These are phyloP conservation scores for Drosophila sp. DNA, from an alignment of 1,140 invertebrate species.

Conservation along the genomic window DNA sequence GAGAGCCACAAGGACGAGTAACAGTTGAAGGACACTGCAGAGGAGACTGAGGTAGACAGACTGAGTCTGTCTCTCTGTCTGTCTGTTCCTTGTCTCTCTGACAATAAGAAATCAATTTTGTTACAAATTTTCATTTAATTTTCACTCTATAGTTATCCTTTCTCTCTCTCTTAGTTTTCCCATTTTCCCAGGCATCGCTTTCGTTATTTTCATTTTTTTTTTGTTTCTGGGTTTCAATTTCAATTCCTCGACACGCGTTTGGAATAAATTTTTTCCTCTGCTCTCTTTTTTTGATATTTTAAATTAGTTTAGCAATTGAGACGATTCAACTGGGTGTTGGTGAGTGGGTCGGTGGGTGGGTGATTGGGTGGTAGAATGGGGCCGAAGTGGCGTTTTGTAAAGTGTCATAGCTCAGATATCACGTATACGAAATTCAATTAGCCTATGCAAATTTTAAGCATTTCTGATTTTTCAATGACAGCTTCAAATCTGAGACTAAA, in stretches of 20 bases:
- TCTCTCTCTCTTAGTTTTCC: neutral
- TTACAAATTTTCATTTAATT: conserved; percentile 14
- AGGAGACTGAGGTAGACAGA: conserved; percentile 3
- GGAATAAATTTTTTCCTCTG: conserved; percentile 1
- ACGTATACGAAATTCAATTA: conserved; percentile 14
- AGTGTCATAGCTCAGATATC: conserved; percentile 7
- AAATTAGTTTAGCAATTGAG: conserved; percentile 25
- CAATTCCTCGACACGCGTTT: conserved; percentile 11
- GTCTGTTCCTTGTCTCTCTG: conserved; percentile 9
- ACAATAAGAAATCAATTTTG: conserved; percentile 16
- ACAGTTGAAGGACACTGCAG: conserved; percentile 8
- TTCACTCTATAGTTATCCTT: conserved; percentile 12
- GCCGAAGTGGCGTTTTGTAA: neutral
- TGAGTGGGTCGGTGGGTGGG: neutral
- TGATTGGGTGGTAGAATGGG: neutral
- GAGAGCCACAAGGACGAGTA: conserved; percentile 22
- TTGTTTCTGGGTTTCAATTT: conserved; percentile 9
- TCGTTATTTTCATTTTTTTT: too few species aligned
- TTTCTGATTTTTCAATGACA: conserved; percentile 9
- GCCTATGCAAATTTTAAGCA: conserved; percentile 11
- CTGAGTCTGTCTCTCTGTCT: conserved; percentile 15
- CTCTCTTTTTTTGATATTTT: conserved; percentile 5
- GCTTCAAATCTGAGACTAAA: neutral
- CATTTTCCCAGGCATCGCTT: neutral
- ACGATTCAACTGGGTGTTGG: neutral